These are phyloP conservation scores for Corydoras sp. DNA, from an alignment of 2,113 vertebrate genomes.

Conservation along the genomic window DNA sequence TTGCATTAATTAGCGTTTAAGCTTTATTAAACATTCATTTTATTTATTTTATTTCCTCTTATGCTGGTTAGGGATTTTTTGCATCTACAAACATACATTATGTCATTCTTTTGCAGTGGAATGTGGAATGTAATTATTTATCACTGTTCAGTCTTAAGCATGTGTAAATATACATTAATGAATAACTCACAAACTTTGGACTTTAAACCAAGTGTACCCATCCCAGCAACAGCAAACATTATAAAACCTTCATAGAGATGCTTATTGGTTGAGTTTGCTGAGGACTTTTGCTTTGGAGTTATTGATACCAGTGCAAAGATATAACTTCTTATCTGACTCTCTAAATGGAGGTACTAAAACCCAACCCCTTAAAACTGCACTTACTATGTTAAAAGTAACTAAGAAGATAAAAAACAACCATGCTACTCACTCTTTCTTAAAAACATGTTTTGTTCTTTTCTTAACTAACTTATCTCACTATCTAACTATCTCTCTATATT, in stretches of 20 bases:
- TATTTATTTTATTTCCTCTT: too few species aligned
- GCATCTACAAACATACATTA: not conserved
- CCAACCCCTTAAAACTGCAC: not conserved
- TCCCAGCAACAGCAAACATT: conserved; percentile 7
- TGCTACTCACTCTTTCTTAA: too few species aligned
- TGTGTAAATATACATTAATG: conserved; percentile 20
- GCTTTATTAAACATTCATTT: too few species aligned
- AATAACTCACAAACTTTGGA: conserved; percentile 25
- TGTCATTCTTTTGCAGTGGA: too few species aligned
- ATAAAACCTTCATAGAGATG: conserved; percentile 20
- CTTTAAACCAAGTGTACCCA: conserved; percentile 28
- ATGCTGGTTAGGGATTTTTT: not conserved
- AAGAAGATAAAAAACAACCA: too few species aligned
- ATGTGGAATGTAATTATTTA: not conserved
- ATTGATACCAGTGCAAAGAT: conserved; percentile 4
- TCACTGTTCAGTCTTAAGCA: conserved; percentile 2
- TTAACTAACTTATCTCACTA: too few species aligned
- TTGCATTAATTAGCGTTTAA: too few species aligned
- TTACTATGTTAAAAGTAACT: not conserved
- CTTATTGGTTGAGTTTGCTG: conserved; percentile 20
- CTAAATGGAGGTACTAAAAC: too few species aligned
- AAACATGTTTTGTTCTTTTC: too few species aligned
- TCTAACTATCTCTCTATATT: too few species aligned
- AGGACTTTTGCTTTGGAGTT: not conserved
- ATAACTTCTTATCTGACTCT: conserved; percentile 24